Evolutionary conservation across 2,797 vertebrate species (phyloP).

Genomic region (Chloroceryle inda): DNA sequence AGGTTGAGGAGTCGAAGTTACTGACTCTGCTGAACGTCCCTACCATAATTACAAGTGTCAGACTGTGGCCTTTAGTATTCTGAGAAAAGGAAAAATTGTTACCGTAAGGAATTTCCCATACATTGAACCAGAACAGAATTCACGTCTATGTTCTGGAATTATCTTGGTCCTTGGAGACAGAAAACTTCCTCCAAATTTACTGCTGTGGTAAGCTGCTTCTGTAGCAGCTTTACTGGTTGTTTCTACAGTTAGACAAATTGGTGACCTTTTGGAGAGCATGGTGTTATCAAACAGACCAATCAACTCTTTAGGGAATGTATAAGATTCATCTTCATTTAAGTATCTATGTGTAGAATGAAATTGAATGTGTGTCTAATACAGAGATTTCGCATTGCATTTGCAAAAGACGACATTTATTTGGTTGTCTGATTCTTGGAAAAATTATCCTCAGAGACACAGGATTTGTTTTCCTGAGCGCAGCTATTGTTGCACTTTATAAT

Average conservation of each 20-base stretch:
- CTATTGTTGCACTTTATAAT: constrained; percentile 32
- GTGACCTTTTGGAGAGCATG: constrained; percentile 58
- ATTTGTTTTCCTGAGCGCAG: constrained; percentile 49
- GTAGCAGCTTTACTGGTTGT: constrained; percentile 36
- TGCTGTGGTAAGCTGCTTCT: constrained; percentile 22
- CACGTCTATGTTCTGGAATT: constrained; percentile 38
- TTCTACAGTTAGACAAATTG: constrained; percentile 52
- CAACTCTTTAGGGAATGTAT: constrained; percentile 37
- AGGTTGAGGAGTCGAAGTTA: neutral
- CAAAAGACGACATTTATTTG: constrained; percentile 37
- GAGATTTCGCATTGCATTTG: constrained; percentile 44
- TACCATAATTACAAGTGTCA: constrained; percentile 36
- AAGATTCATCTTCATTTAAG: constrained; percentile 59
- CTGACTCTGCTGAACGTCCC: neutral
- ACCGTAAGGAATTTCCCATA: constrained; percentile 65
- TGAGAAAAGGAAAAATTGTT: constrained; percentile 56
- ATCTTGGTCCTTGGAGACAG: constrained; percentile 20
- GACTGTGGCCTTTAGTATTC: constrained; percentile 52
- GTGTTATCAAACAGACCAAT: constrained; percentile 61
- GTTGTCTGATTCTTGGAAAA: constrained; percentile 56
- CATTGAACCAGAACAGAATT: constrained; percentile 62
- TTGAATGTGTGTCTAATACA: constrained; percentile 45
- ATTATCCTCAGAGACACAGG: constrained; percentile 31
- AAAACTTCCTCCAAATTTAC: constrained; percentile 56
- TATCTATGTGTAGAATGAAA: constrained; percentile 51